These are phyloP conservation scores for Drosophila stalkeri DNA, from an alignment of 2,888 invertebrate species.

Conservation along the genomic window DNA sequence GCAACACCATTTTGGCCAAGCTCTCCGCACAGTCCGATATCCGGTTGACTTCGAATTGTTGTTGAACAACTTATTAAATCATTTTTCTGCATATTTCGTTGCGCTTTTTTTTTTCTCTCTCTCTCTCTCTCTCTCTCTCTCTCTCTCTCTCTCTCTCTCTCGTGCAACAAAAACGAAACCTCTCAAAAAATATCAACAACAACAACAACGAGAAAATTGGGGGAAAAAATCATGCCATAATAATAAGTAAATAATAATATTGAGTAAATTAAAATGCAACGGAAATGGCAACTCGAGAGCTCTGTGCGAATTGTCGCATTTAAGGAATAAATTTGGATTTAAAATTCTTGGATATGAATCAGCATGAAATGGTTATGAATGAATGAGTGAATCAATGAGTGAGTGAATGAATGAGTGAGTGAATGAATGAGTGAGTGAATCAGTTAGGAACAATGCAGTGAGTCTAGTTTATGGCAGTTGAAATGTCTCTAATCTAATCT, in stretches of 20 bases:
- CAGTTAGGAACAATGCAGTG: too few species aligned
- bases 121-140: too few species aligned
- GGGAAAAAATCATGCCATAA: conserved; percentile 12
- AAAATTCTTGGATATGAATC: not conserved
- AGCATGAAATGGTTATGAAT: not conserved
- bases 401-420: too few species aligned
- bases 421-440: too few species aligned
- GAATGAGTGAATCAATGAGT: too few species aligned
- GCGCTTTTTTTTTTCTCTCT: not conserved
- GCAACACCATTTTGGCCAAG: conserved; percentile 58
- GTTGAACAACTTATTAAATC: conserved; percentile 66
- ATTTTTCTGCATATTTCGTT: conserved; percentile 53
- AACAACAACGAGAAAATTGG: not conserved
- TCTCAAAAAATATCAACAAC: too few species aligned
- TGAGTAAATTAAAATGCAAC: conserved; percentile 6
- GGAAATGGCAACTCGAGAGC: conserved; percentile 25
- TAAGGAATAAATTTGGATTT: not conserved
- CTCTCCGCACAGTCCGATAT: conserved; percentile 52
- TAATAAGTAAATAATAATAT: conserved; percentile 24
- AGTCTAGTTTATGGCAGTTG: too few species aligned
- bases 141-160: too few species aligned
- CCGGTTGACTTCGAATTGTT: conserved; percentile 61
- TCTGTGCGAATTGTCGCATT: not conserved
- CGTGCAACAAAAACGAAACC: too few species aligned
- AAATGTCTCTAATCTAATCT: too few species aligned